Percentiles rank a stretch among this genome's conserved stretches.
Evolutionary conservation across 2,888 invertebrate species (phyloP).

Genomic region (Schizotus pectinicornis): DNA sequence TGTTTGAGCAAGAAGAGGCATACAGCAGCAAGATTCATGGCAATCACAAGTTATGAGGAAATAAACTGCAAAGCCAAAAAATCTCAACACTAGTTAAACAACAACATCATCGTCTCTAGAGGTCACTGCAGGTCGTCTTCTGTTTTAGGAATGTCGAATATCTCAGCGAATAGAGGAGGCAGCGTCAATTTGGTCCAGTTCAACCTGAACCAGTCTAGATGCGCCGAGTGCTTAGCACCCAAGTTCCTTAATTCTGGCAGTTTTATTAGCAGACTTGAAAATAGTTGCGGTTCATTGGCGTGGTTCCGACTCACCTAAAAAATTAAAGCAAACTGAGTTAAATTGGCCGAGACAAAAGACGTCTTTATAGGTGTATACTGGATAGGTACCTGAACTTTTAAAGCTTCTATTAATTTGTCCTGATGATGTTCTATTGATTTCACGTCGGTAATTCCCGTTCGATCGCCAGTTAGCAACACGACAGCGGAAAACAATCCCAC

Average conservation of each 20-base stretch:
- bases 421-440: slow-evolving; percentile 80
- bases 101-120: slow-evolving; percentile 18
- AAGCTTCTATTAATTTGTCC: slow-evolving; percentile 84
- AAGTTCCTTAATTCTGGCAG: slow-evolving; percentile 81
- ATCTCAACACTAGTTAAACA: slow-evolving; percentile 28
- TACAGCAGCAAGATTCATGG: slow-evolving; percentile 40
- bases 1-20: slow-evolving; percentile 51
- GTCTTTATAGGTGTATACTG: neutral
- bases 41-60: slow-evolving; percentile 35
- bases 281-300: slow-evolving; percentile 65
- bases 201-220: slow-evolving; percentile 89
- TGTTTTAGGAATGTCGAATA: slow-evolving; percentile 93
- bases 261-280: slow-evolving; percentile 63
- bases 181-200: slow-evolving; percentile 85
- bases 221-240: slow-evolving; percentile 81
- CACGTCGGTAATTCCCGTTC: slow-evolving; percentile 80
- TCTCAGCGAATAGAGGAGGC: slow-evolving; percentile 94
- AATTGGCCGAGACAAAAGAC: neutral
- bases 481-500: slow-evolving; percentile 87
- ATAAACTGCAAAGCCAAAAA: slow-evolving; percentile 34
- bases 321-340: slow-evolving; percentile 10
- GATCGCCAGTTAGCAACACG: slow-evolving; percentile 81
- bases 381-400: slow-evolving; percentile 73
- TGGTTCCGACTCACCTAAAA: slow-evolving; percentile 66
- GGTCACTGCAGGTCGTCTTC: slow-evolving; percentile 69